A percentile compares a stretch with the other conserved stretches of the same genome.
Evolutionary conservation across 2,113 vertebrate genomes (phyloP).

Genomic region (Pseudopipra pipra): DNA sequence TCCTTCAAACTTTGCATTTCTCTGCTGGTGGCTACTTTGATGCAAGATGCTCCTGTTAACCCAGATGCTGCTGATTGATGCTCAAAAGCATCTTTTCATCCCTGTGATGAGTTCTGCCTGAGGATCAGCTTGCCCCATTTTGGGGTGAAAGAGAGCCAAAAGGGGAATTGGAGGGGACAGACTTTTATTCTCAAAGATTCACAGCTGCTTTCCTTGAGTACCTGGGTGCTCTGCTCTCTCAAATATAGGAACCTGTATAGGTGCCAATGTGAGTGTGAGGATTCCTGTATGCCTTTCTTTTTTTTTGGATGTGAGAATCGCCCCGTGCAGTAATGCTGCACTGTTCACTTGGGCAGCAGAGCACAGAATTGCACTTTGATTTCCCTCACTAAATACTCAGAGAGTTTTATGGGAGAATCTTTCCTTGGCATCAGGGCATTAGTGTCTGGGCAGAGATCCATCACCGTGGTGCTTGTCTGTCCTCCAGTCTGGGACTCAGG

Average conservation of each 20-base stretch:
- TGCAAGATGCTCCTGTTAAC: neutral
- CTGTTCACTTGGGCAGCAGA: neutral
- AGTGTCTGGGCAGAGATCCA: neutral
- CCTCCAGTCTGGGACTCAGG: neutral
- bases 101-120: neutral
- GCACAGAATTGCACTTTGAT: neutral
- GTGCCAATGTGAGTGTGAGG: neutral
- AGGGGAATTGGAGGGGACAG: neutral
- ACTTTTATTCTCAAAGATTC: neutral
- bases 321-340: neutral
- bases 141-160: neutral
- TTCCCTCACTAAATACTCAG: neutral
- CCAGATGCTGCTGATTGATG: neutral
- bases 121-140: neutral
- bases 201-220: neutral
- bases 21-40: neutral
- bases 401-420: neutral
- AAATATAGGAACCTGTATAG: neutral
- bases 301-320: neutral
- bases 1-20: neutral
- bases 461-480: neutral
- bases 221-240: neutral
- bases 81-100: neutral
- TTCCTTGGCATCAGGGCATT: neutral
- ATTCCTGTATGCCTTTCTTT: accelerated